Conservation (phyloP, 2,888 invertebrate species). For the Dorcus hopei region DNA sequence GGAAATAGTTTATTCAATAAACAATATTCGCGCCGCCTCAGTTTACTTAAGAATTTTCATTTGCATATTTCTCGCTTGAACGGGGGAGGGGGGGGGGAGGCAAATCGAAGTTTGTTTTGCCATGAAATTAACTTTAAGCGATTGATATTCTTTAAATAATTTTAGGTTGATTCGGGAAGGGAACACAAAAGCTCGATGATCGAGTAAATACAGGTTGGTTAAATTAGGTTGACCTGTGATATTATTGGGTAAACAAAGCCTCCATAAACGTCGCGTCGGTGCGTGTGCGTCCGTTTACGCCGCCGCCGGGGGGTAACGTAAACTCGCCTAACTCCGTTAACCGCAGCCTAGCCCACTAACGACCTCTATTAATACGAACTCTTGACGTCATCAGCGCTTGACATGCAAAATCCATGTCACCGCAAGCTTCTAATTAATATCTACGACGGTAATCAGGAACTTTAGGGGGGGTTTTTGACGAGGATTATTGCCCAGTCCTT, state of each 20-base stretch:
- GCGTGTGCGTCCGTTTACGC: conserved; percentile 1
- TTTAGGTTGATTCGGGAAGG: too few species aligned
- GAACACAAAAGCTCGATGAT: too few species aligned
- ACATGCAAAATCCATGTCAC: conserved; percentile 29
- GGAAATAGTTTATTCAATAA: too few species aligned
- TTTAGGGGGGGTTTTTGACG: background rate
- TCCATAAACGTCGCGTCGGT: background rate
- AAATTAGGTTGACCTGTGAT: background rate
- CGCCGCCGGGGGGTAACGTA: background rate
- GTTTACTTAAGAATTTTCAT: too few species aligned
- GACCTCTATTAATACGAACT: conserved; percentile 27
- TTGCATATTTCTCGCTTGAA: too few species aligned
- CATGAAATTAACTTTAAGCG: too few species aligned
- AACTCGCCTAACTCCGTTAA: conserved; percentile 9
- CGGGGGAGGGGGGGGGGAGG: too few species aligned
- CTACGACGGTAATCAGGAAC: conserved; percentile 14
- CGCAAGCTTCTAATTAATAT: conserved; percentile 27
- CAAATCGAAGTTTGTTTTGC: too few species aligned
- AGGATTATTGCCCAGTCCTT: too few species aligned
- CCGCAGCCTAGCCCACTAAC: conserved; percentile 21
- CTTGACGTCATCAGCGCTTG: conserved; percentile 24
- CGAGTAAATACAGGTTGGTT: too few species aligned
- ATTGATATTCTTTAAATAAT: too few species aligned
- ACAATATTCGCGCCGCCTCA: too few species aligned
- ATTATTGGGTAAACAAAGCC: background rate